These are phyloP conservation scores for Harpegnathos saltator DNA, from an alignment of 1,140 invertebrate genomes.

Conservation along the genomic window DNA sequence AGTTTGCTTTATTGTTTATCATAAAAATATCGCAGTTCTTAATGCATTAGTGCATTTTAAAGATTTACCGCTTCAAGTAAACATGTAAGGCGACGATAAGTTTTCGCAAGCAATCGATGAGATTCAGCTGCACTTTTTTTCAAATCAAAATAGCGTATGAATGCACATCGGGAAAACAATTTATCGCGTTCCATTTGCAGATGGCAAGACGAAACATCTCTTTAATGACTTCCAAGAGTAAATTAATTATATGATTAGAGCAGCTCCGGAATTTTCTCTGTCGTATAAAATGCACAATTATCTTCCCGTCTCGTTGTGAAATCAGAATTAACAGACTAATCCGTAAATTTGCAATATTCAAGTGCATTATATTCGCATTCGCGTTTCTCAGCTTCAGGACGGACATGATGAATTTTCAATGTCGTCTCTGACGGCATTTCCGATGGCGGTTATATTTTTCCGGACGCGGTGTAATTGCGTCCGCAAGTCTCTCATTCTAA, in stretches of 20 bases:
- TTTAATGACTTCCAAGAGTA: not conserved
- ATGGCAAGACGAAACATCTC: not conserved
- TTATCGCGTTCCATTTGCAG: too few species aligned
- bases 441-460: not conserved
- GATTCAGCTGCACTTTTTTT: too few species aligned
- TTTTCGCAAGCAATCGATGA: too few species aligned
- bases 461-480: not conserved
- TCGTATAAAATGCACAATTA: not conserved
- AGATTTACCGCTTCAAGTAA: too few species aligned
- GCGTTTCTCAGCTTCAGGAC: not conserved
- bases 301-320: not conserved
- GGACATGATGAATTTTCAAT: not conserved
- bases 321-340: conserved; percentile 5
- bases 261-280: not conserved
- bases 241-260: not conserved
- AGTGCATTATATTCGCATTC: not conserved
- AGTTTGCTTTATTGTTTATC: too few species aligned
- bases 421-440: not conserved
- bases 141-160: too few species aligned
- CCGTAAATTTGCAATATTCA: not conserved
- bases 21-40: too few species aligned
- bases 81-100: too few species aligned
- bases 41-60: too few species aligned
- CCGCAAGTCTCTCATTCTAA: not conserved
- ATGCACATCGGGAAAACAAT: too few species aligned